Percentiles rank a stretch among this genome's conserved stretches.
Evolutionary conservation across 2,113 vertebrate genomes (phyloP).

Genomic region (Chloropsis cyanopogon): DNA sequence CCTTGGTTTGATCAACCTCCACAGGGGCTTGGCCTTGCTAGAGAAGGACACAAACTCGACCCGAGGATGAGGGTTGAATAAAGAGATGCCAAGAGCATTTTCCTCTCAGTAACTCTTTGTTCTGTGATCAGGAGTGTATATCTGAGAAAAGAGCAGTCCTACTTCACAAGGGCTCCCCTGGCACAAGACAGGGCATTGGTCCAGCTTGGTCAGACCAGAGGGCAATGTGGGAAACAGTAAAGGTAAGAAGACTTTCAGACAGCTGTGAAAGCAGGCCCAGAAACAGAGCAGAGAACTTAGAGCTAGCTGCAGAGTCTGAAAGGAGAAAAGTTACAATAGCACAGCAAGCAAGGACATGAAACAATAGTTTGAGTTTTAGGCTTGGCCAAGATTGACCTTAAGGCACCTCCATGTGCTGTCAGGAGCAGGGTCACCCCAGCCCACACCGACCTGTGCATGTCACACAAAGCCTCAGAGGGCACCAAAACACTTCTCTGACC

Average conservation of each 20-base stretch:
- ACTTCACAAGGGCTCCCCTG: background rate
- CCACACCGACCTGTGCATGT: rapidly evolving
- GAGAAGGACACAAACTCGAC: background rate
- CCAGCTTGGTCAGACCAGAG: background rate
- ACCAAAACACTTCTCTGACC: background rate
- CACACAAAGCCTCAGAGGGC: background rate
- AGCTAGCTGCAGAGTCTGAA: background rate
- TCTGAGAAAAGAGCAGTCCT: background rate
- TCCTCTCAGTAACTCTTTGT: background rate
- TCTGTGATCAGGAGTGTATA: background rate
- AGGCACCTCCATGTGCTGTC: background rate
- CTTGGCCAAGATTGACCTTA: background rate
- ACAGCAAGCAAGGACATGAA: background rate
- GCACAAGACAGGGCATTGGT: background rate
- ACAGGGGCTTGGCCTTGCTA: rapidly evolving
- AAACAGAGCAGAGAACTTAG: background rate
- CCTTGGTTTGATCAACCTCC: background rate
- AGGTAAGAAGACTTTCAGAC: background rate
- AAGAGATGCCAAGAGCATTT: slow-evolving; percentile 7
- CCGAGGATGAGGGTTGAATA: slow-evolving; percentile 16
- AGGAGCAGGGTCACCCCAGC: rapidly evolving
- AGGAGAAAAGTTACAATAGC: background rate
- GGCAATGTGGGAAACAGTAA: background rate
- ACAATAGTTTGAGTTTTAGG: background rate
- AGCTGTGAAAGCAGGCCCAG: background rate